Percentiles rank a stretch among this genome's conserved stretches.
Evolutionary conservation across 2,888 invertebrate species (phyloP).

Genomic region (Caenorhabditis panamensis): DNA sequence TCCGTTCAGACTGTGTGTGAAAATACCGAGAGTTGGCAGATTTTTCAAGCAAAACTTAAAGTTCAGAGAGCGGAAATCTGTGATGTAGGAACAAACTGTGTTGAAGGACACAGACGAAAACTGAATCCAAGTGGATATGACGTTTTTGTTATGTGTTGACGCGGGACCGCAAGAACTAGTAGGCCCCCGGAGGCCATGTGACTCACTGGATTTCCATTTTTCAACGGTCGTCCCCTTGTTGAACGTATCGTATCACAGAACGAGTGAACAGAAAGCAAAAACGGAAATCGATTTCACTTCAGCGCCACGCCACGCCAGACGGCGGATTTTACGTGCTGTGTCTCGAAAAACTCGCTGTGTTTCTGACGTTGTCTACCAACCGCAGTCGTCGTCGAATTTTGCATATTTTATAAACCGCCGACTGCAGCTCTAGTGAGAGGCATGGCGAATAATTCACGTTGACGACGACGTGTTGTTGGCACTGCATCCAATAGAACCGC

Average conservation of each 20-base stretch:
- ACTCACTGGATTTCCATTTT: background rate
- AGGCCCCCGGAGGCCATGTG: no score
- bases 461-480: conserved; percentile 7
- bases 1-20: background rate
- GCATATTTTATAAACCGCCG: conserved; percentile 56
- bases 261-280: conserved; percentile 31
- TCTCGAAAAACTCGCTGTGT: conserved; percentile 30
- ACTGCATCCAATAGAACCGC: background rate
- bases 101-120: no score
- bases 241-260: conserved; percentile 14
- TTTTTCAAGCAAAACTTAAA: background rate
- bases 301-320: conserved; percentile 29
- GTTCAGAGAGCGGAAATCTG: background rate
- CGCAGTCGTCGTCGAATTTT: conserved; percentile 32
- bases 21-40: background rate
- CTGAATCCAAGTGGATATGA: no score
- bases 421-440: conserved; percentile 16
- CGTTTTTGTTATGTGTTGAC: background rate
- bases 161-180: no score
- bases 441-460: conserved; percentile 19
- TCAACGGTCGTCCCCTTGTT: conserved; percentile 8
- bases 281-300: conserved; percentile 45
- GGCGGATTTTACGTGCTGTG: conserved; percentile 32
- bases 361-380: conserved; percentile 27
- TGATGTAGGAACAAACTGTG: no score